These are phyloP conservation scores for Scaptomyza pallida DNA, from an alignment of 1,140 invertebrate genomes.

Conservation along the genomic window DNA sequence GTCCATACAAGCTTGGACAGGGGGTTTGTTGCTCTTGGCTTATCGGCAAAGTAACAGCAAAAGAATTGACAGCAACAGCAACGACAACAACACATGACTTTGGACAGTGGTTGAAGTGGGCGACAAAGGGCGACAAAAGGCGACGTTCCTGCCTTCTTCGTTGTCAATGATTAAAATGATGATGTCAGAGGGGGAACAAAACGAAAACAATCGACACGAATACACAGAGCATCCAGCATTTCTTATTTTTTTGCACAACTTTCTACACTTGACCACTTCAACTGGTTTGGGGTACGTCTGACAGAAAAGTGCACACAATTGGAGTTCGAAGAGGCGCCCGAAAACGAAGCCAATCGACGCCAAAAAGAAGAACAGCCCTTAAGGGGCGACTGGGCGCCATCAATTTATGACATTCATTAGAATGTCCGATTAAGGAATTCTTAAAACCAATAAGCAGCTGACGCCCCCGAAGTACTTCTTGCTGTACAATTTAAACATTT, in stretches of 20 bases:
- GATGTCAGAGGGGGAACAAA: conserved; percentile 61
- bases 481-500: background rate
- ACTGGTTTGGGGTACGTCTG: conserved; percentile 15
- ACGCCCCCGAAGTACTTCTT: too few relatives aligned
- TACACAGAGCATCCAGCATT: background rate
- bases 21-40: conserved; percentile 51
- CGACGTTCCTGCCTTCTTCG: background rate
- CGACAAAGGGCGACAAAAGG: background rate
- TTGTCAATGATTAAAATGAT: conserved; percentile 81
- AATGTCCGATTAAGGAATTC: conserved; percentile 82
- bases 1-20: background rate
- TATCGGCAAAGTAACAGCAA: conserved; percentile 60
- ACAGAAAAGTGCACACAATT: conserved; percentile 52
- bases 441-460: conserved; percentile 66
- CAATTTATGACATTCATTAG: conserved; percentile 84
- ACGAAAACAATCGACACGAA: conserved; percentile 54
- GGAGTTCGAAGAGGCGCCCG: conserved; percentile 63
- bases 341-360: conserved; percentile 60
- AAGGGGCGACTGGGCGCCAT: conserved; percentile 55
- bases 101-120: conserved; percentile 27
- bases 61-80: conserved; percentile 66
- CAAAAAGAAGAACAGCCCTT: conserved; percentile 13
- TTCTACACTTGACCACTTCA: conserved; percentile 80
- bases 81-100: conserved; percentile 13
- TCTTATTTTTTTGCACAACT: conserved; percentile 54